Base-by-base conservation (phyloP, 2,888 invertebrate species). In the Hofmannophila pseudospretella region DNA sequence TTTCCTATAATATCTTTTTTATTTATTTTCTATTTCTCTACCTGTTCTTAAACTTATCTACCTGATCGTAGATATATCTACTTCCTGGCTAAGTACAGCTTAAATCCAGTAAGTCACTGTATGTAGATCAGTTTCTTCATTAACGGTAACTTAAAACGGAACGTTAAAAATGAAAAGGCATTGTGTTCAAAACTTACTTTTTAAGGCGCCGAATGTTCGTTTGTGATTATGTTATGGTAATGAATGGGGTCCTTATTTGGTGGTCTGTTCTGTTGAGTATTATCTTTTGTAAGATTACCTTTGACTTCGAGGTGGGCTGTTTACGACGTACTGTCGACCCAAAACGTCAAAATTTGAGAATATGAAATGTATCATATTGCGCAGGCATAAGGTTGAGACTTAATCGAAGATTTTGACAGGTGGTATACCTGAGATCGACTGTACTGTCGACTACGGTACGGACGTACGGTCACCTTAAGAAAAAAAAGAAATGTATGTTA, bases 141-240 rank as follows among this genome's bases (percentile, higher is more conserved):
- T 20, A 32, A 32, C 10, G 10, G 12, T 12, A 10, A 7, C 16
- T 22, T 22, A 32, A 32, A 32, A n/a, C 11, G 12, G 32, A 32
- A 23, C 27, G 39, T 31, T 37, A 27, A 32, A 37, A 36, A 31
- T 36, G 34, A 41, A 36, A 32, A 12, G 22, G 19, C 29, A 36
- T 34, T 34, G 34, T 37, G 28, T 33, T 12, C 8, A 12, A 27
- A 34, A 28, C 19, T 23, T 19, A 22, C 16, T 12, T 33, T 38
- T 27, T 14, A 29, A 29, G 31, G 34, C 19, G 32, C 32, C 29
- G 38, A 27, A 26, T 44, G 42, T 56, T 46, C 37, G 50, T 48
- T 47, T 51, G 54, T 64, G 54, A 62, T 60, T 66, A 66, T 63
- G 67, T 60, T 66, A 66, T 63, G 67, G 52, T 66, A 65, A 65